A percentile compares a stretch with the other conserved stretches of the same genome.
phyloP scores from a whole-genome alignment of 2,888 invertebrate genomes.

The Biston stratarius region DNA sequence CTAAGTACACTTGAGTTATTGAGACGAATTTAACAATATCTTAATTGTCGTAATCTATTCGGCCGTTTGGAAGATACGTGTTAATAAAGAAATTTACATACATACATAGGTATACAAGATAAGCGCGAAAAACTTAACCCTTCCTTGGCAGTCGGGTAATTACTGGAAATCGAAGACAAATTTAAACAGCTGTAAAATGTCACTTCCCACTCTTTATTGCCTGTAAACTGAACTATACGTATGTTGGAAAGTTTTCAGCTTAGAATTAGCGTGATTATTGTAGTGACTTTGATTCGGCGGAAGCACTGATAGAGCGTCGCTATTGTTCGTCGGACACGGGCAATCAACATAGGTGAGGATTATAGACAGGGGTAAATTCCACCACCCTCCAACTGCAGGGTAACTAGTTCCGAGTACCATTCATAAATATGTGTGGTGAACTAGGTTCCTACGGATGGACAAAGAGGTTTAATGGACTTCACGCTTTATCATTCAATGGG shows the following conservation, averaged over 20 bases:
- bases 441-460: slow-evolving; percentile 21
- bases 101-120: too few species aligned
- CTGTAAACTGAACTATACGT: too few species aligned
- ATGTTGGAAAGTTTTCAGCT: too few species aligned
- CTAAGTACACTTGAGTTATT: too few species aligned
- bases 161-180: too few species aligned
- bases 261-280: neutral
- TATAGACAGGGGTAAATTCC: slow-evolving; percentile 14
- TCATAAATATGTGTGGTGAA: slow-evolving; percentile 31
- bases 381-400: slow-evolving; percentile 22
- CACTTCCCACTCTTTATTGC: neutral
- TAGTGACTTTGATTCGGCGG: slow-evolving; percentile 11
- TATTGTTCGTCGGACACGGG: slow-evolving; percentile 22
- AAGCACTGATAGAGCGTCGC: slow-evolving; percentile 7
- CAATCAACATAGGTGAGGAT: slow-evolving; percentile 35
- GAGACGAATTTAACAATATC: too few species aligned
- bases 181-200: neutral
- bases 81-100: too few species aligned
- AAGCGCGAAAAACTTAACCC: too few species aligned
- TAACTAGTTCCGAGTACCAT: slow-evolving; percentile 20
- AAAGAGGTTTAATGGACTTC: slow-evolving; percentile 13
- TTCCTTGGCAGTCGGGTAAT: too few species aligned
- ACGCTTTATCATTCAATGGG: slow-evolving; percentile 7
- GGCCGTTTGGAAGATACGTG: too few species aligned
- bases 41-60: too few species aligned